Evolutionary conservation across 2,888 invertebrate species (phyloP), one percentile per base, ranked within the genome.

Genomic region (Metellina segmentata): DNA sequence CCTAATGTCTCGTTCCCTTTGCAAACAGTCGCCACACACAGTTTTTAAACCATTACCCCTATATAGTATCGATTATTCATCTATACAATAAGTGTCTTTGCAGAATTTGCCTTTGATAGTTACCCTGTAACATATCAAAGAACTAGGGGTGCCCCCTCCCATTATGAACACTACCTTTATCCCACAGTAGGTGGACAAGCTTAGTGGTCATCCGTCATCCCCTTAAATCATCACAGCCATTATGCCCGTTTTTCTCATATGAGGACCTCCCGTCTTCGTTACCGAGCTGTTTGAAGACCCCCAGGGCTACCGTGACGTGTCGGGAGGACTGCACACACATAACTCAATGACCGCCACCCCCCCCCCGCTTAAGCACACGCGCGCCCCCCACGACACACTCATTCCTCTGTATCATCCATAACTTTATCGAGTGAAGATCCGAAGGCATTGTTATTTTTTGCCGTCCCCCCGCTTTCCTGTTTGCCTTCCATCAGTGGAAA

Each of bases 211-310:
- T 83, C 74, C 51, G 72, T 83, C 83, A 71, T 9, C 75, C 72
- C 81, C 71, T 83, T 91, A 91, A 91, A 91, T 91, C 91, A 83
- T 79, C 72, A n/a, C 79, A 34, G 20, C 81, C 86, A 91, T 91
- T 91, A 91, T 82, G 90, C 75, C 77, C 81, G 51, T 86, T 75
- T 86, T 78, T 78, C 79, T 91, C 90, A 19, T 91, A 81, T 77
- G 71, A 81, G 77, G 74, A 49, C 86, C 90, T 77, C 86, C 81
- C 61, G 77, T 52, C 79, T 81, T 86, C 78, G 86, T 86, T 70
- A 86, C 61, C 48, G 75, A 78, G 51, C 78, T 87, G 79, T 87
- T 81, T 87, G 87, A 86, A 82, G 81, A 79, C 81, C 75, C 61
- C 51, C 77, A 53, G n/a, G 71, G 34, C 34, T 4, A 34, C 34